Conservation (phyloP, 2,113 vertebrate species). For the Cichladusa arquata region DNA sequence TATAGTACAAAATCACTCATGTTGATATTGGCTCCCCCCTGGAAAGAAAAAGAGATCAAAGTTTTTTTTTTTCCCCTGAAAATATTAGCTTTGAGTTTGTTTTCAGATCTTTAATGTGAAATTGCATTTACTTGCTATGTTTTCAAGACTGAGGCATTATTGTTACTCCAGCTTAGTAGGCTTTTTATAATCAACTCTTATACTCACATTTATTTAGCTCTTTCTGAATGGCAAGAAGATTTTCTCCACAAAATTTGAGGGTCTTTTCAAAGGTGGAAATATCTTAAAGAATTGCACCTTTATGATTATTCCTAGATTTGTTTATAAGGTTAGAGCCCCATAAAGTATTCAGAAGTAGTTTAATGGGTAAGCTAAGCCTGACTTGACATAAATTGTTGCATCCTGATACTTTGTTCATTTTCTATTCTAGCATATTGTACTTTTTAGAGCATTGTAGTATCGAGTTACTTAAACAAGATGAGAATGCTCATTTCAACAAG, state of each 20-base stretch:
- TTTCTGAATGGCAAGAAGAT: conserved; percentile 39
- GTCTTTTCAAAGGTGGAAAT: conserved; percentile 35
- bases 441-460: conserved; percentile 9
- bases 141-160: conserved; percentile 61
- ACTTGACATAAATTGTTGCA: neutral
- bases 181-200: conserved; percentile 35
- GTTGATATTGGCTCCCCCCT: conserved; percentile 60
- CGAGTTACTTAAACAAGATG: neutral
- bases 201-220: conserved; percentile 46
- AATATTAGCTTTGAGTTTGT: conserved; percentile 67
- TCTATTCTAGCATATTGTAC: conserved; percentile 9
- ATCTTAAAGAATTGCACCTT: conserved; percentile 23
- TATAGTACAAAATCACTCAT: conserved; percentile 54
- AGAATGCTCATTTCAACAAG: neutral
- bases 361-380: neutral
- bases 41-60: conserved; percentile 67
- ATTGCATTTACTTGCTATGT: conserved; percentile 60
- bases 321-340: neutral
- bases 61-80: neutral
- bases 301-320: conserved; percentile 31
- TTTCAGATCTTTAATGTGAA: conserved; percentile 68
- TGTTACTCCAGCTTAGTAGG: conserved; percentile 34
- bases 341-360: neutral
- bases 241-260: conserved; percentile 36
- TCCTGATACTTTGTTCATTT: neutral